A percentile compares a stretch with the other conserved stretches of the same genome.
Evolutionary conservation across 2,797 vertebrate genomes (phyloP).

Genomic region (Pseudochaenichthys georgianus): DNA sequence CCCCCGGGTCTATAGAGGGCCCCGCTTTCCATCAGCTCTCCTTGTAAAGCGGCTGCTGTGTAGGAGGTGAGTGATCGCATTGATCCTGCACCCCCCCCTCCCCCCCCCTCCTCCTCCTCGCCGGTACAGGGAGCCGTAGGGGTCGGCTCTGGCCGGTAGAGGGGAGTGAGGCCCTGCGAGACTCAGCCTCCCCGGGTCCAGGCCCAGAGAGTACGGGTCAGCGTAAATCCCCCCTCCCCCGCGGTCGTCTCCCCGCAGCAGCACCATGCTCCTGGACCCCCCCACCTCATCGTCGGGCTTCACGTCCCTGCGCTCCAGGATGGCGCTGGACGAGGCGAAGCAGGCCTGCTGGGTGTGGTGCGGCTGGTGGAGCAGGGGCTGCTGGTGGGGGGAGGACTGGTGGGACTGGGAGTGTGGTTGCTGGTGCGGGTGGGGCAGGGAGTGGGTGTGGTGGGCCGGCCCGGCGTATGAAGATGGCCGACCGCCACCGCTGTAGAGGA

Average conservation of each 20-base stretch:
- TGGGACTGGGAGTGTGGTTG: constrained; percentile 83
- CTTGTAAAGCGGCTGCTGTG: constrained; percentile 92
- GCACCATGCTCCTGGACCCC: constrained; percentile 90
- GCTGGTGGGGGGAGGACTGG: constrained; percentile 88
- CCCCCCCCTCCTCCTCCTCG: constrained; percentile 68
- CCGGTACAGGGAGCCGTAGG: constrained; percentile 92
- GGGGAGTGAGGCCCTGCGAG: constrained; percentile 92
- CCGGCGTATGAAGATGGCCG: constrained; percentile 95
- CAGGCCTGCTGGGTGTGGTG: constrained; percentile 85
- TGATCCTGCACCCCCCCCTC: constrained; percentile 76
- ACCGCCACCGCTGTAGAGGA: constrained; percentile 92
- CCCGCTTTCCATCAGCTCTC: constrained; percentile 91
- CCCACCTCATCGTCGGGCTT: constrained; percentile 94
- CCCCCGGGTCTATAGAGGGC: constrained; percentile 92
- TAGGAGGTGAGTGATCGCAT: constrained; percentile 94
- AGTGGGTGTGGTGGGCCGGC: constrained; percentile 84
- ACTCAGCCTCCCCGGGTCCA: constrained; percentile 90
- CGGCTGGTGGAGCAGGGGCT: constrained; percentile 77
- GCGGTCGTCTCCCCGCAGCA: constrained; percentile 91
- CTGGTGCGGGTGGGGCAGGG: constrained; percentile 80
- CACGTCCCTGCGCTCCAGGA: constrained; percentile 95
- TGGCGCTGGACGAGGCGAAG: constrained; percentile 95
- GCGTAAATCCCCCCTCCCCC: constrained; percentile 89
- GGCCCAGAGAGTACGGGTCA: constrained; percentile 92
- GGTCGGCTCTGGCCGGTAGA: constrained; percentile 82